Base-by-base conservation (phyloP, 2,888 invertebrate species). In the Nemotelus nigrinus region DNA sequence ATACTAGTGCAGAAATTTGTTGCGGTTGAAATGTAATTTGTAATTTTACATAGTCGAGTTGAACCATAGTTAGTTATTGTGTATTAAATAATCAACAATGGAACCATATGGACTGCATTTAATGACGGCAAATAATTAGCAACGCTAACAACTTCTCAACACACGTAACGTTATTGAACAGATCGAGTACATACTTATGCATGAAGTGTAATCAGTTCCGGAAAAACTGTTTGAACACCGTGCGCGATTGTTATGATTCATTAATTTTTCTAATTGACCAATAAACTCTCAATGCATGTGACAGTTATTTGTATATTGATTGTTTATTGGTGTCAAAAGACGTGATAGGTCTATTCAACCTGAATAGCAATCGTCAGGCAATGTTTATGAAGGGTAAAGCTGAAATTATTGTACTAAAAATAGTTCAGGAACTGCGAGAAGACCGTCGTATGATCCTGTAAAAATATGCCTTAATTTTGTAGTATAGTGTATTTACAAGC, bases 241-340 rank as follows among this genome's bases (percentile, higher is more conserved):
- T 65, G 65, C 7, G 65, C 65, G n/a, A 65, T 65, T 65, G 65
- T 65, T 65, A 65, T 65, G 65, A 65, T 65, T 45, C 65, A 47
- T 65, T 65, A 65, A 65, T 65, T 65, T 65, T n/a, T n/a, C 65
- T 65, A 65, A 65, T 65, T 65, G 65, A 45, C 7, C 47, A 25
- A 45, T 65, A 45, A 65, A 65, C 44, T 25, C 25, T 25, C 25
- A 25, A 25, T 25, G 25, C 25, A 25, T 25, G 25, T 25, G 25
- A 25, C 25, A 25, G 25, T 25, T 25, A 25, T 25, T 25, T 25
- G 25, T 25, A 25, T 25, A 25, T 25, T 25, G 25, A 25, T 25
- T 25, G 25, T 25, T 25, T 25, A 25, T 25, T 25, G 25, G 25
- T 25, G 25, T 25, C 25, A 25, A 25, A 25, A 25, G 25, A 25